Evolutionary conservation across 2,113 vertebrate species (phyloP).

Genomic region (Galemys pyrenaicus): DNA sequence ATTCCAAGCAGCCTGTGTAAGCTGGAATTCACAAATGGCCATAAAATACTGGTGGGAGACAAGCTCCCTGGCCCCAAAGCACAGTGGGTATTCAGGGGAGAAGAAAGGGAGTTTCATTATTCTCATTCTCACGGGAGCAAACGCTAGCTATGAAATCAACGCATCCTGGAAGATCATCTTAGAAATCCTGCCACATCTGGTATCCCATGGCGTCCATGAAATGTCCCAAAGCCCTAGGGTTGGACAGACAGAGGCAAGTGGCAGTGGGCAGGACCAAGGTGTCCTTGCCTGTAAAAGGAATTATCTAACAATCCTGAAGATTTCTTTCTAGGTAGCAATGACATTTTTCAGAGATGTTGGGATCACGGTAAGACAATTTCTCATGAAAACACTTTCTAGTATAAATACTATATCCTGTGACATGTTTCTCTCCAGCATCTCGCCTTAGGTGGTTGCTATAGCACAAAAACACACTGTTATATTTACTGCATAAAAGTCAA

Average conservation of each 20-base stretch:
- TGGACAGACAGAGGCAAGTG: neutral
- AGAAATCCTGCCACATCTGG: constrained; percentile 4
- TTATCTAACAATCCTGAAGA: neutral
- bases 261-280: neutral
- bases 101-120: neutral
- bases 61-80: neutral
- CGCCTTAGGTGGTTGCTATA: neutral
- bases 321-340: neutral
- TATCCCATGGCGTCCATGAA: neutral
- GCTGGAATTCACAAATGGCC: neutral
- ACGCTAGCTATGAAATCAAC: neutral
- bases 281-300: neutral
- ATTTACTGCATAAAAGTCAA: neutral
- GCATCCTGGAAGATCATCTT: constrained; percentile 1
- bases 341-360: neutral
- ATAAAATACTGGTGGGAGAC: neutral
- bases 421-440: neutral
- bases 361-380: neutral
- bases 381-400: neutral
- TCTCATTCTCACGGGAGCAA: neutral
- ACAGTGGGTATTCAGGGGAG: neutral
- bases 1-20: neutral
- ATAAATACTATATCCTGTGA: constrained; percentile 18
- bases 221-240: neutral
- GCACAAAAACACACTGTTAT: neutral